These are phyloP conservation scores for Agonopterix heracliana DNA, from an alignment of 2,888 invertebrate genomes.

Conservation along the genomic window DNA sequence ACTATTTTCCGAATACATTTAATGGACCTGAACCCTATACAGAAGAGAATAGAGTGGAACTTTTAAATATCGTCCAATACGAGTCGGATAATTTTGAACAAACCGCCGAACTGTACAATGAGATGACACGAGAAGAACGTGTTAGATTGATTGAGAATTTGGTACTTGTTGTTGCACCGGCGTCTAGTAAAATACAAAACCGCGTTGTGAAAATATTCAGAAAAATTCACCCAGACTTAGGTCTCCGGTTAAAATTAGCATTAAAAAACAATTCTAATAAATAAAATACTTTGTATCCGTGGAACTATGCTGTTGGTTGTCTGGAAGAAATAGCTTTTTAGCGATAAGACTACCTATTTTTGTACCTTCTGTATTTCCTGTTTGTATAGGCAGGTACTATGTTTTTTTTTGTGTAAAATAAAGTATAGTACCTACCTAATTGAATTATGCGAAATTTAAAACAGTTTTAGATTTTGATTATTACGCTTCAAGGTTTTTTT, in stretches of 20 bases:
- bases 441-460: too few species aligned
- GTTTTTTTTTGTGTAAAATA: too few species aligned
- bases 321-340: too few species aligned
- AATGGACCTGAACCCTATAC: conserved; percentile 84
- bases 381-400: too few species aligned
- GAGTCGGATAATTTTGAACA: conserved; percentile 90
- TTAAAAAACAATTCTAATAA: too few species aligned
- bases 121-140: conserved; percentile 84
- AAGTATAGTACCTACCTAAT: too few species aligned
- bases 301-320: too few species aligned
- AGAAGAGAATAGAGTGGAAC: conserved; percentile 66
- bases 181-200: conserved; percentile 86
- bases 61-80: conserved; percentile 56
- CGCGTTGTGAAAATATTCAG: conserved; percentile 85
- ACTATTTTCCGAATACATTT: conserved; percentile 97
- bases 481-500: too few species aligned
- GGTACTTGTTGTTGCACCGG: conserved; percentile 81
- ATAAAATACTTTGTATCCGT: too few species aligned
- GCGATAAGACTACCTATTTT: too few species aligned
- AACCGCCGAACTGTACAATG: conserved; percentile 84
- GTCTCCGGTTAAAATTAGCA: conserved; percentile 77
- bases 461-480: too few species aligned
- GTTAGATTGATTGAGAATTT: conserved; percentile 87
- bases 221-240: conserved; percentile 83
- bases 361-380: too few species aligned